phyloP scores from a whole-genome alignment of 2,888 invertebrate genomes.

The Phania funesta region DNA sequence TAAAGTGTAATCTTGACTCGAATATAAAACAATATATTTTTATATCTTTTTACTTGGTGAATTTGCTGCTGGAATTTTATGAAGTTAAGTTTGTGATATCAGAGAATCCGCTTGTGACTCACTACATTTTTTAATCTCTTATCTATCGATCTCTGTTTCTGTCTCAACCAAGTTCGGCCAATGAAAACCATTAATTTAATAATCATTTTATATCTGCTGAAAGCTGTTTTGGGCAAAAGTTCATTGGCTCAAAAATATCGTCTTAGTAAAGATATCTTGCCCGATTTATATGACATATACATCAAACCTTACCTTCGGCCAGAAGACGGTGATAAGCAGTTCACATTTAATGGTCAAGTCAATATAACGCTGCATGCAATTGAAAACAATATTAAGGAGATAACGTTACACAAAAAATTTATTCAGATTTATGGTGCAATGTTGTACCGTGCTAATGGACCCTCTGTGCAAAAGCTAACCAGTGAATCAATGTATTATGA shows the following conservation, averaged over 20 bases:
- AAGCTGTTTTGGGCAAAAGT: neutral
- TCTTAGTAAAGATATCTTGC: conserved; percentile 80
- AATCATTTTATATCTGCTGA: conserved; percentile 16
- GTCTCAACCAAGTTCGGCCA: too few species aligned
- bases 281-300: conserved; percentile 81
- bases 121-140: too few species aligned
- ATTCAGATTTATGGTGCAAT: conserved; percentile 68
- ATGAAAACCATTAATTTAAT: conserved; percentile 50
- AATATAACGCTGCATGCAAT: conserved; percentile 81
- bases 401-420: conserved; percentile 81
- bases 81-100: too few species aligned
- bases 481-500: conserved; percentile 68
- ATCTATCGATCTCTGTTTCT: too few species aligned
- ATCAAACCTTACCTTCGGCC: conserved; percentile 81
- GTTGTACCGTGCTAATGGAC: conserved; percentile 57
- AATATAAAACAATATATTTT: too few species aligned
- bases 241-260: conserved; percentile 70
- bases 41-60: too few species aligned
- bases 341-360: conserved; percentile 74
- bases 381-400: conserved; percentile 78
- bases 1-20: too few species aligned
- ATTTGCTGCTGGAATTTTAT: too few species aligned
- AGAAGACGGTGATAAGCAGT: conserved; percentile 67
- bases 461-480: conserved; percentile 42
- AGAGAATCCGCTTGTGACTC: too few species aligned